Conservation (phyloP, 1,140 invertebrate genomes). For the Megalopta genalis region DNA sequence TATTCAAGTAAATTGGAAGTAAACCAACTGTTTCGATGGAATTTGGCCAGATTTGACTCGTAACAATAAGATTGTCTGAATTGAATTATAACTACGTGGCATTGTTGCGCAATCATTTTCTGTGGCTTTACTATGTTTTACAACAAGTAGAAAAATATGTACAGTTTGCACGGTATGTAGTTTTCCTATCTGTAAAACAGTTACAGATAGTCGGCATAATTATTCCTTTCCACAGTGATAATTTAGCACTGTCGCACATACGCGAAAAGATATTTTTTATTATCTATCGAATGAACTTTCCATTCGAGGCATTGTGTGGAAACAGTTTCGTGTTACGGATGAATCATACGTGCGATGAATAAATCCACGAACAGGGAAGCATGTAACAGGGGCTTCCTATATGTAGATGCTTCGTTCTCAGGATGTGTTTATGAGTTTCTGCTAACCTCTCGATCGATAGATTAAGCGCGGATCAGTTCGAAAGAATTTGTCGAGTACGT, state of each 20-base stretch:
- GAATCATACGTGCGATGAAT: background rate
- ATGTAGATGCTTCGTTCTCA: background rate
- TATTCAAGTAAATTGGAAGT: slow-evolving; percentile 36
- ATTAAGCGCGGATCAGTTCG: background rate
- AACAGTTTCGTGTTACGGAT: background rate
- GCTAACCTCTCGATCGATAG: background rate
- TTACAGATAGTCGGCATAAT: no score
- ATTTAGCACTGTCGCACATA: no score
- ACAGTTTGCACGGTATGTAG: no score
- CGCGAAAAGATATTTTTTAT: no score
- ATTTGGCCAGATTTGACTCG: background rate
- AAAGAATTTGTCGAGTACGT: background rate
- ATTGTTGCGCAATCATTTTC: no score
- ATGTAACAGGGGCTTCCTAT: background rate
- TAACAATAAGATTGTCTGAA: background rate
- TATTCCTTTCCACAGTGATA: no score
- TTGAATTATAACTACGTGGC: background rate
- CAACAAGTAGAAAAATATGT: no score
- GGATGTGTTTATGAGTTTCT: background rate
- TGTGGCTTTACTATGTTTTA: background rate
- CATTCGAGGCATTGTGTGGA: background rate
- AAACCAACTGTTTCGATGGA: slow-evolving; percentile 19
- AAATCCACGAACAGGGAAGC: background rate
- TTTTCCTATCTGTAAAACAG: no score
- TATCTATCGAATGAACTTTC: background rate